Percentiles rank a stretch among this genome's conserved stretches.
These are phyloP conservation scores for Baccha elongata DNA, from an alignment of 2,888 invertebrate species.

Conservation along the genomic window DNA sequence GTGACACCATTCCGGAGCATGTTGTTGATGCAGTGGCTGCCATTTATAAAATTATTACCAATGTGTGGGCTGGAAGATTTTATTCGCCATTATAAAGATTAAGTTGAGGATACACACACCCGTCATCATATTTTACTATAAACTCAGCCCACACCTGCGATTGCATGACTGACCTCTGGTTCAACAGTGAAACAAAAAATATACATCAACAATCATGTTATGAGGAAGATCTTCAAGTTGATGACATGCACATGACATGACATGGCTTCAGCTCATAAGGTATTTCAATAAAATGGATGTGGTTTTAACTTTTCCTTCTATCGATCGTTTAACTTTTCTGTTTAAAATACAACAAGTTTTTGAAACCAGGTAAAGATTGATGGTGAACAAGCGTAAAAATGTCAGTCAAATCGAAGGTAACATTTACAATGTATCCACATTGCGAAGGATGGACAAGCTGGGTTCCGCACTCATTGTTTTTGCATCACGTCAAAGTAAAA, in stretches of 20 bases:
- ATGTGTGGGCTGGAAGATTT: constrained; percentile 50
- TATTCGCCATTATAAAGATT: constrained; percentile 47
- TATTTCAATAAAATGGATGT: neutral
- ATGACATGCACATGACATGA: neutral
- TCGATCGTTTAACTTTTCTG: neutral
- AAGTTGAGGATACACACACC: constrained; percentile 18
- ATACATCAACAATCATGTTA: neutral
- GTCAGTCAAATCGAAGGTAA: neutral
- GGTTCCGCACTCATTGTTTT: too few species aligned
- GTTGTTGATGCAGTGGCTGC: constrained; percentile 12
- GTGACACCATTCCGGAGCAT: constrained; percentile 50
- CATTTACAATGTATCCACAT: neutral
- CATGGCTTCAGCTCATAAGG: neutral
- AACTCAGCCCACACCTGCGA: constrained; percentile 30
- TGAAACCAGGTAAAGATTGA: neutral
- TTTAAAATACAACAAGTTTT: too few species aligned
- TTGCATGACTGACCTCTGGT: constrained; percentile 28
- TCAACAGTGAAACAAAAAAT: neutral
- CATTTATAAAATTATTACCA: constrained; percentile 29
- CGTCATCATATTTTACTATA: neutral
- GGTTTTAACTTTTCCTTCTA: neutral
- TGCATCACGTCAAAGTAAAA: too few species aligned
- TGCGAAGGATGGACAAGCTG: too few species aligned
- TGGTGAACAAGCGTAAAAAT: neutral
- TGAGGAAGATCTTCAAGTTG: constrained; percentile 38